Base-by-base conservation (phyloP, 1,140 invertebrate genomes). In the Scylla paramamosain region DNA sequence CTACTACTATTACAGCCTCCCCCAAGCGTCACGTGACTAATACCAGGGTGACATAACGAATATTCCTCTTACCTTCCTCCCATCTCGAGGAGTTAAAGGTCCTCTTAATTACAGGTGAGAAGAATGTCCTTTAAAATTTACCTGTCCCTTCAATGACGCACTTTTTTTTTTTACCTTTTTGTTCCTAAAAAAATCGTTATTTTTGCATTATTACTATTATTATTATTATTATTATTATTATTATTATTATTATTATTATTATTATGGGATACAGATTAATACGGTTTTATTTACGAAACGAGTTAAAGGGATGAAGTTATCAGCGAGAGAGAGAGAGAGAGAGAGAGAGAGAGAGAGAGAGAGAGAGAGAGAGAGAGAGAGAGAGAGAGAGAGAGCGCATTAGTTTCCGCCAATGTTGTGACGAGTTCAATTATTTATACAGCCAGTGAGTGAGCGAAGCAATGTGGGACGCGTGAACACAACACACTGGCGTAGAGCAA, bases 291-390 rank as follows among this genome's bases (percentile, higher is more conserved):
- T n/a, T n/a, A n/a, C n/a, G n/a, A n/a, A n/a, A n/a, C n/a, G n/a
- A n/a, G n/a, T n/a, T n/a, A n/a, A n/a, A n/a, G n/a, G n/a, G n/a
- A n/a, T n/a, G n/a, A n/a, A n/a, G n/a, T n/a, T n/a, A n/a, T n/a
- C n/a, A 67, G 59, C 7, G 59, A 67, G 59, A 67, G 59, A 67
- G 67, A 77, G 67, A 77, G 67, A 77, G 67, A 77, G 67, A 77
- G 67, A 77, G 67, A 77, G 67, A 77, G 67, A 77, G 67, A 77
- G 67, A 77, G 67, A 77, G 67, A 77, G 67, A 77, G n/a, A 77
- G n/a, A 77, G 67, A 77, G 20, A 77, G 67, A 77, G 20, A 77
- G 67, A 77, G 20, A 77, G 67, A 77, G 20, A 77, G 67, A 77
- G 67, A n/a, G n/a, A 77, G 67, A n/a, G 67, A n/a, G 67, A n/a